phyloP scores from a whole-genome alignment of 2,113 vertebrate genomes.

The Colossoma macropomum region DNA sequence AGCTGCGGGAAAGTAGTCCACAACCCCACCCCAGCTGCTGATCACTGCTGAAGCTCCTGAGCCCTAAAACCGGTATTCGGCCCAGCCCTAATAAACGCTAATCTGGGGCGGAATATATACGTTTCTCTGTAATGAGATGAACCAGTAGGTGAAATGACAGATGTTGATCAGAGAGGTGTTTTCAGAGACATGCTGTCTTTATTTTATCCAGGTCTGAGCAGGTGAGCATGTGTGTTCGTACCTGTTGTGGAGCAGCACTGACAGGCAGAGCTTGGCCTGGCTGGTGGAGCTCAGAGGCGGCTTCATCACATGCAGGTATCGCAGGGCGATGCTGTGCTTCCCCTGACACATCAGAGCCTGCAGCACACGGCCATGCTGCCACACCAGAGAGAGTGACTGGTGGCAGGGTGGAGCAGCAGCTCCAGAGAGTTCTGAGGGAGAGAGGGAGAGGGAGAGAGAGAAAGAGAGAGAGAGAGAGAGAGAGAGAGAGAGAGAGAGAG shows the following conservation, averaged over 20 bases:
- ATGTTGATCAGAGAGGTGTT: too few species aligned
- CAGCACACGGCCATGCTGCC: conserved; percentile 89
- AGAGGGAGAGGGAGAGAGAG: not conserved
- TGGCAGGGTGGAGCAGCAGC: conserved; percentile 89
- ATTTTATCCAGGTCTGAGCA: not conserved
- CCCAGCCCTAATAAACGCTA: too few species aligned
- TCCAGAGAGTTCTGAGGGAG: conserved; percentile 85
- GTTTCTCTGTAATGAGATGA: too few species aligned
- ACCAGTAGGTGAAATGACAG: too few species aligned
- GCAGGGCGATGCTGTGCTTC: conserved; percentile 84
- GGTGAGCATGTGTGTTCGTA: conserved; percentile 58
- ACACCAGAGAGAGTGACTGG: conserved; percentile 81
- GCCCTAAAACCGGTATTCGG: too few species aligned
- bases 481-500: too few species aligned
- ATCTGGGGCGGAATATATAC: too few species aligned
- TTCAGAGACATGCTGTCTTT: too few species aligned
- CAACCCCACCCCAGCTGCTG: too few species aligned
- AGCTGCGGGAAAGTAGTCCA: too few species aligned
- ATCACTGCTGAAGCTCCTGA: too few species aligned
- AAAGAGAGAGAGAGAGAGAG: not conserved
- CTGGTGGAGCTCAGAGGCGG: conserved; percentile 76
- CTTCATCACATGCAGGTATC: conserved; percentile 88
- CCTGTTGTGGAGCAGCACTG: conserved; percentile 92
- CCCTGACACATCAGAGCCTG: conserved; percentile 91
- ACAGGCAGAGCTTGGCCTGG: conserved; percentile 86